Percentiles rank a stretch among this genome's conserved stretches.
Evolutionary conservation across 2,888 invertebrate species (phyloP).

Genomic region (Gibbula magus): DNA sequence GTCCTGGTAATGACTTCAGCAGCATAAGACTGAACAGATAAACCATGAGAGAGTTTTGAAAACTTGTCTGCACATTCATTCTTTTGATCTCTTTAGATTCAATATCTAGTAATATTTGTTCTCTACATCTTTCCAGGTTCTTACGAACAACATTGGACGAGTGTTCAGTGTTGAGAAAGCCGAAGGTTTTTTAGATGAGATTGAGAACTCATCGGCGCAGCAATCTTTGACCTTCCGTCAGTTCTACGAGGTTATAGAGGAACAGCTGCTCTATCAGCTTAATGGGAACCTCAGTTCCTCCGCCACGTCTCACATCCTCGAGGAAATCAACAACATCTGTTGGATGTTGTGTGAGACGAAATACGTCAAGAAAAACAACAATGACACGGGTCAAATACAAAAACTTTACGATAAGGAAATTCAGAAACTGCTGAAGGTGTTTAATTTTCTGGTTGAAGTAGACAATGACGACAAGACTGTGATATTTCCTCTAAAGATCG

Average conservation of each 20-base stretch:
- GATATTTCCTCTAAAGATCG: conserved; percentile 54
- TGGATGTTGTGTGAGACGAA: conserved; percentile 87
- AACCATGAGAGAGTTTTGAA: no score
- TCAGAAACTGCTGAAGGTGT: conserved; percentile 70
- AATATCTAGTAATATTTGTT: no score
- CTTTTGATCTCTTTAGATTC: no score
- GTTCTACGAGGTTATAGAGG: conserved; percentile 31
- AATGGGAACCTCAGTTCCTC: conserved; percentile 12
- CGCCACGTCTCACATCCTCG: conserved; percentile 31
- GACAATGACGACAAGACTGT: conserved; percentile 75
- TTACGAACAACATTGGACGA: conserved; percentile 88
- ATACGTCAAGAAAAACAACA: conserved; percentile 80
- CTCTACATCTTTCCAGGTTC: conserved; percentile 79
- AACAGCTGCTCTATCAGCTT: conserved; percentile 35
- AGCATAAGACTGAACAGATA: no score
- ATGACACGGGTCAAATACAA: conserved; percentile 48
- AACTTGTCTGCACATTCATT: no score
- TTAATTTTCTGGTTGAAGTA: conserved; percentile 84
- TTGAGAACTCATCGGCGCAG: conserved; percentile 57
- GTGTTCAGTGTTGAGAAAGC: conserved; percentile 86
- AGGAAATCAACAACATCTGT: conserved; percentile 82
- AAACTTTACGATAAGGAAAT: conserved; percentile 79
- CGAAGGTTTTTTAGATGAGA: conserved; percentile 87
- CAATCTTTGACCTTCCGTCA: conserved; percentile 44
- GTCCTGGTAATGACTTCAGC: no score